These are phyloP conservation scores for Sigmodon hispidus DNA, from an alignment of 2,113 vertebrate species.

Conservation along the genomic window DNA sequence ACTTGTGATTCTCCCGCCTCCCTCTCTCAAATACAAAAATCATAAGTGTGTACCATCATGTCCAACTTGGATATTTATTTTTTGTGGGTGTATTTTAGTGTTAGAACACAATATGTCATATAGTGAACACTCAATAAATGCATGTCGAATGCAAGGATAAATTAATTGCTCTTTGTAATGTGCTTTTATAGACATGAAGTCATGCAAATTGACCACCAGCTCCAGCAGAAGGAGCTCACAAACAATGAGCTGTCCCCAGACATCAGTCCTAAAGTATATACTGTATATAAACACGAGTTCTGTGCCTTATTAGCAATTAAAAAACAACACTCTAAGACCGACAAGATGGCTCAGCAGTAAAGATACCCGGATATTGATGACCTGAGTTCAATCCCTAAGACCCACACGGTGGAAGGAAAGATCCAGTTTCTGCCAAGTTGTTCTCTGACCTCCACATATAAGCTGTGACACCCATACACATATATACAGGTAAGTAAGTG, in stretches of 20 bases:
- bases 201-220: background rate
- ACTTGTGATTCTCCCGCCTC: background rate
- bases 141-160: background rate
- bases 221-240: slow-evolving; percentile 68
- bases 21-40: background rate
- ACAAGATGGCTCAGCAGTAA: background rate
- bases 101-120: background rate
- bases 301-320: background rate
- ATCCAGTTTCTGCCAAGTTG: background rate
- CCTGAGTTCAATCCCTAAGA: background rate
- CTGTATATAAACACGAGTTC: background rate
- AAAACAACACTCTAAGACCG: background rate
- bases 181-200: background rate
- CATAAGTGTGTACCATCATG: background rate
- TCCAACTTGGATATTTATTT: background rate
- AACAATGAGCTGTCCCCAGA: background rate
- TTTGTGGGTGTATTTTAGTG: background rate
- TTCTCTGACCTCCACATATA: background rate
- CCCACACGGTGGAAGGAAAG: background rate
- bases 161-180: background rate
- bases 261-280: background rate
- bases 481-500: background rate
- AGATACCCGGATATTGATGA: background rate
- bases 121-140: background rate
- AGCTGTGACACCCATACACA: background rate